phyloP scores from a whole-genome alignment of 2,888 invertebrate species.

The Ophion ellenae region DNA sequence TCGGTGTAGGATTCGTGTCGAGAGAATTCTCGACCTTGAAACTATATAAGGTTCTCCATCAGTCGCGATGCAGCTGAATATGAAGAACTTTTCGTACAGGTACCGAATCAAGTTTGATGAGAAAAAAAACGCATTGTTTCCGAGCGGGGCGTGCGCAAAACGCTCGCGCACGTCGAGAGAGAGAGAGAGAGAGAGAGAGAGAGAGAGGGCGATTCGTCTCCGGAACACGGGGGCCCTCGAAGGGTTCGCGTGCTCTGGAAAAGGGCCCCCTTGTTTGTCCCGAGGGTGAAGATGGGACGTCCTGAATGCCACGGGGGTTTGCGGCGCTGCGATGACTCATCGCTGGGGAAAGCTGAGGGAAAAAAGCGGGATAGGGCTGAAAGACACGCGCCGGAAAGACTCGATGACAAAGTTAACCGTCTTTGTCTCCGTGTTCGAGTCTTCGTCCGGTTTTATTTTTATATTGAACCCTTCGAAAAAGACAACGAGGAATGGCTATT shows the following conservation, averaged over 20 bases:
- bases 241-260: slow-evolving; percentile 8
- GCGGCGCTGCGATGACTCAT: slow-evolving; percentile 8
- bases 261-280: slow-evolving; percentile 16
- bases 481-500: not conserved
- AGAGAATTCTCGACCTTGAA: not conserved
- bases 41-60: not conserved
- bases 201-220: too few species aligned
- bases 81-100: not conserved
- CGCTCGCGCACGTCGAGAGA: too few species aligned
- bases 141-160: not conserved
- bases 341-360: not conserved
- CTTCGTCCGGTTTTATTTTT: not conserved
- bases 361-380: not conserved
- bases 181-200: too few species aligned
- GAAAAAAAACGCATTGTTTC: not conserved
- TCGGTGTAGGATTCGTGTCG: not conserved
- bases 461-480: not conserved
- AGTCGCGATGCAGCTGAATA: not conserved
- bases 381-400: not conserved
- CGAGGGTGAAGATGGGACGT: slow-evolving; percentile 1
- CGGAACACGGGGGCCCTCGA: not conserved
- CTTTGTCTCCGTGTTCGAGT: not conserved
- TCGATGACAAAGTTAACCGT: slow-evolving; percentile 6
- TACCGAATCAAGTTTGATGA: not conserved
- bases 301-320: slow-evolving; percentile 4